phyloP scores from a whole-genome alignment of 2,888 invertebrate genomes.

The Oscheius sp. region DNA sequence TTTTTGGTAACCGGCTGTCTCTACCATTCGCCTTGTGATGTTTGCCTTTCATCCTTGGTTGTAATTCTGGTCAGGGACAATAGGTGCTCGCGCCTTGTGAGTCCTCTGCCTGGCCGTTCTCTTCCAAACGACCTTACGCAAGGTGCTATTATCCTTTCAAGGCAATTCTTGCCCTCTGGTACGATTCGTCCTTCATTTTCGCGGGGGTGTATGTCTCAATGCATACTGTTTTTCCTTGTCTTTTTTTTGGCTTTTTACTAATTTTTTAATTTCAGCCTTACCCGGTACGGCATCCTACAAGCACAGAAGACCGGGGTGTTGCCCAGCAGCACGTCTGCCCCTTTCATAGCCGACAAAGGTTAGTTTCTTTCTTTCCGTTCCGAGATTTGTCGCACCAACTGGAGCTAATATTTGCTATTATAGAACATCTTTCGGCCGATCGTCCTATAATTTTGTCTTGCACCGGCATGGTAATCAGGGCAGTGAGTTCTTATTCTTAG shows the following conservation, averaged over 20 bases:
- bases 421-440: constrained; percentile 6
- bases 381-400: neutral
- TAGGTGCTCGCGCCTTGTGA: constrained; percentile 20
- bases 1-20: constrained; percentile 14
- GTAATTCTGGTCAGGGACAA: constrained; percentile 29
- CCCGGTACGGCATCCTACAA: constrained; percentile 12
- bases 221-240: neutral
- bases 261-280: neutral
- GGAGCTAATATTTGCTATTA: neutral
- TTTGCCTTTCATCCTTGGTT: constrained; percentile 29
- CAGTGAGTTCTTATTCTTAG: neutral
- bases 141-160: constrained; percentile 29
- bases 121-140: constrained; percentile 19
- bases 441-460: neutral
- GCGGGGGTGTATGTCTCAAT: neutral
- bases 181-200: neutral
- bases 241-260: neutral
- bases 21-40: constrained; percentile 15
- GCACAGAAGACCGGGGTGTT: neutral
- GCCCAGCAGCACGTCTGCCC: constrained; percentile 8
- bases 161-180: constrained; percentile 4
- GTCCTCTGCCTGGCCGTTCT: constrained; percentile 14
- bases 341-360: constrained; percentile 13
- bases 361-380: neutral
- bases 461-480: constrained; percentile 19